Percentiles rank a stretch among this genome's conserved stretches.
These are phyloP conservation scores for Rhinogobio ventralis DNA, from an alignment of 2,797 vertebrate species.

Conservation along the genomic window DNA sequence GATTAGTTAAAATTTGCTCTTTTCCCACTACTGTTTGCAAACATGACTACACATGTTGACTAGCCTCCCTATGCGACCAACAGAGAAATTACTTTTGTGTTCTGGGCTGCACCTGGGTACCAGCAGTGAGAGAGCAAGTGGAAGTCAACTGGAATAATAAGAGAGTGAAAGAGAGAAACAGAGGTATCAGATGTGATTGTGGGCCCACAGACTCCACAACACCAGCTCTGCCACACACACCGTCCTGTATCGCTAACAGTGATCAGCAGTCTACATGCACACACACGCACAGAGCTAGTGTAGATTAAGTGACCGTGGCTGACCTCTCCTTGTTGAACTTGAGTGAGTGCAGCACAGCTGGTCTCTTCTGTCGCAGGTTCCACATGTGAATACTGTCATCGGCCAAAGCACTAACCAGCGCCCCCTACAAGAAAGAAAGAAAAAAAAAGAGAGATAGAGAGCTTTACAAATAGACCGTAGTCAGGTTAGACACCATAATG, in stretches of 20 bases:
- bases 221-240: constrained; percentile 37
- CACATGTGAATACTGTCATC: constrained; percentile 96
- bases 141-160: constrained; percentile 34
- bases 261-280: constrained; percentile 20
- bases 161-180: constrained; percentile 10
- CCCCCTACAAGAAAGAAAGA: constrained; percentile 81
- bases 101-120: constrained; percentile 41
- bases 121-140: constrained; percentile 8
- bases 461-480: background rate
- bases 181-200: constrained; percentile 29
- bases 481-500: background rate
- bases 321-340: constrained; percentile 98
- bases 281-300: constrained; percentile 20
- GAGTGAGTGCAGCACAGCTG: constrained; percentile 95
- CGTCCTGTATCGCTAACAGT: constrained; percentile 20
- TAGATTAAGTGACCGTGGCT: constrained; percentile 55
- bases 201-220: constrained; percentile 4
- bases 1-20: background rate
- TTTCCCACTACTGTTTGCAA: constrained; percentile 16
- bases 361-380: constrained; percentile 98
- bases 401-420: constrained; percentile 95
- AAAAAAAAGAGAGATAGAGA: background rate
- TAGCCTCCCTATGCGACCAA: background rate
- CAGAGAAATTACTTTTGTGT: constrained; percentile 23
- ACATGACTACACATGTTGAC: constrained; percentile 17